A percentile compares a stretch with the other conserved stretches of the same genome.
These are phyloP conservation scores for Sphaerophoria taeniata DNA, from an alignment of 2,888 invertebrate species.

Conservation along the genomic window DNA sequence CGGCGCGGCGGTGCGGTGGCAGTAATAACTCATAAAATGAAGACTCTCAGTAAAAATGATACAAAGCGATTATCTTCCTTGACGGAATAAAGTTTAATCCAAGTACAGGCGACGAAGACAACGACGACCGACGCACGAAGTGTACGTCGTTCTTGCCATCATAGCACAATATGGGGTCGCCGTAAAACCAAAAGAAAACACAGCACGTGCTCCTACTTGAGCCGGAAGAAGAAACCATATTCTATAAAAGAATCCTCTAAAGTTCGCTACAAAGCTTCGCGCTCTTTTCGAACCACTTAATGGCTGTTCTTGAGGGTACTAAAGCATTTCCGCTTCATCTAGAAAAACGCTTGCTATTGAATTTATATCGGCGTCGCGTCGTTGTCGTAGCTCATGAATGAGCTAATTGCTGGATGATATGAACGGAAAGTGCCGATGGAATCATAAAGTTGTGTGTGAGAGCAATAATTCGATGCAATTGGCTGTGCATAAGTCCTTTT, in stretches of 20 bases:
- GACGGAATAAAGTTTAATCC: conserved; percentile 22
- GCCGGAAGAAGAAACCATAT: not conserved
- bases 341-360: conserved; percentile 38
- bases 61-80: conserved; percentile 33
- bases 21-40: conserved; percentile 66
- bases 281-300: conserved; percentile 28
- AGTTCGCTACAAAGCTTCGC: not conserved
- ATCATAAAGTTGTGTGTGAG: conserved; percentile 46
- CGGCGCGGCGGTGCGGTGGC: conserved; percentile 10
- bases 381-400: not conserved
- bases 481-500: conserved; percentile 53
- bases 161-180: not conserved
- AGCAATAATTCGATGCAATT: conserved; percentile 70
- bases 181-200: not conserved
- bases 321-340: conserved; percentile 24
- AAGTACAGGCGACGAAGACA: conserved; percentile 3
- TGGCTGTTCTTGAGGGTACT: conserved; percentile 49
- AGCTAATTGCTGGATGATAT: conserved; percentile 57
- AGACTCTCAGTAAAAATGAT: conserved; percentile 43
- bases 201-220: conserved; percentile 51
- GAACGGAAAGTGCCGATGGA: conserved; percentile 47
- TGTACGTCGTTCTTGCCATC: not conserved
- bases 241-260: conserved; percentile 36
- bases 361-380: not conserved
- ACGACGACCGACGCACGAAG: not conserved